Conservation (phyloP, 2,113 vertebrate species). For the Mellivora capensis region DNA sequence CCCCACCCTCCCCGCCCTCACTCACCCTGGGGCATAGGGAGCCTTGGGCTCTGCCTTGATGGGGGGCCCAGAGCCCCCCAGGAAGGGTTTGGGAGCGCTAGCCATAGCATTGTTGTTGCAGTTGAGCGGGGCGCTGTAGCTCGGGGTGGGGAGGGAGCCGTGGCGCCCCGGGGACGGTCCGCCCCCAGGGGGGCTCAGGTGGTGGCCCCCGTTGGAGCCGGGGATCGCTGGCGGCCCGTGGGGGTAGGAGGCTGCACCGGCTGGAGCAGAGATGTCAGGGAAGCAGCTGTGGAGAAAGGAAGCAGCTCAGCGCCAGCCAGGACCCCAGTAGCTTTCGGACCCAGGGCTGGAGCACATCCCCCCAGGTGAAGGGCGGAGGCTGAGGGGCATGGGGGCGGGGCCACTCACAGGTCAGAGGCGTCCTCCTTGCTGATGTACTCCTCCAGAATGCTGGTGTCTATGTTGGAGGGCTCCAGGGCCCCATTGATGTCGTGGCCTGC, state of each 20-base stretch:
- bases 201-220: conserved; percentile 75
- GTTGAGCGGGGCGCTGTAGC: conserved; percentile 84
- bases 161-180: conserved; percentile 79
- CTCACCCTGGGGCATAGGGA: conserved; percentile 95
- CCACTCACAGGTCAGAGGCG: conserved; percentile 95
- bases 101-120: conserved; percentile 86
- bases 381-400: neutral
- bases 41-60: conserved; percentile 95
- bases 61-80: conserved; percentile 84
- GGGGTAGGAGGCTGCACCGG: conserved; percentile 83
- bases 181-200: conserved; percentile 78
- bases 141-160: conserved; percentile 77
- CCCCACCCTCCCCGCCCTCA: neutral
- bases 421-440: conserved; percentile 99
- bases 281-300: conserved; percentile 90
- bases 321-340: neutral
- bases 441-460: conserved; percentile 99
- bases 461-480: conserved; percentile 96
- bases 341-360: neutral
- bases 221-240: conserved; percentile 77
- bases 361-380: neutral
- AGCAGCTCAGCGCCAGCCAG: conserved; percentile 40
- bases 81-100: conserved; percentile 88
- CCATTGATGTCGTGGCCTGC: conserved; percentile 98
- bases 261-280: conserved; percentile 92